A percentile compares a stretch with the other conserved stretches of the same genome.
Conservation (phyloP, 2,888 invertebrate genomes). For the Machimus rusticus region DNA sequence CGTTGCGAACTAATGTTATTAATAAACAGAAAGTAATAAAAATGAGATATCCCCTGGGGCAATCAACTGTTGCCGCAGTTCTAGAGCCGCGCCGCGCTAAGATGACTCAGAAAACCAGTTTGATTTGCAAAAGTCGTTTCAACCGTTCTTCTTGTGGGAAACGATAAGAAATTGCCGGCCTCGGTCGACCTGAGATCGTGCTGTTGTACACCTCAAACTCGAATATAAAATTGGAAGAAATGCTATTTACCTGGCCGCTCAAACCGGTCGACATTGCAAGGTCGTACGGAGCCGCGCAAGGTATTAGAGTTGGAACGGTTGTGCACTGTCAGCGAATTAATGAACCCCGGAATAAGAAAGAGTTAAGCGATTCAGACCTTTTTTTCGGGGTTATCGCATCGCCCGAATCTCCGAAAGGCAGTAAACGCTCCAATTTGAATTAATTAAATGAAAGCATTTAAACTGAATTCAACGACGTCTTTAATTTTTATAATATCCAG, state of each 20-base stretch:
- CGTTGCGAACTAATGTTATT: background rate
- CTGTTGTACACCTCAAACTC: background rate
- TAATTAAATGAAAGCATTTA: background rate
- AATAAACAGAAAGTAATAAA: constrained; percentile 10
- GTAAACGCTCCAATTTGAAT: background rate
- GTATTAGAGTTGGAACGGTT: background rate
- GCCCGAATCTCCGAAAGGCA: background rate
- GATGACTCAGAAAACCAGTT: constrained; percentile 35
- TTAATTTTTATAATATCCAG: background rate
- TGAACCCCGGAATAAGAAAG: background rate
- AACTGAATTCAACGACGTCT: background rate
- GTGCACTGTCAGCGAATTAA: background rate
- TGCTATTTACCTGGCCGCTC: constrained; percentile 11
- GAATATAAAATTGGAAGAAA: constrained; percentile 27
- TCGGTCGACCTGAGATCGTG: background rate
- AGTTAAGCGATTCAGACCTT: background rate
- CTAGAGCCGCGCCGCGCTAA: background rate
- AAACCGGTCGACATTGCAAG: constrained; percentile 49
- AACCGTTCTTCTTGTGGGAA: constrained; percentile 31
- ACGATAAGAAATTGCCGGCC: constrained; percentile 2
- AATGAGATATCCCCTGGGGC: background rate
- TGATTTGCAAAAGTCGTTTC: constrained; percentile 24
- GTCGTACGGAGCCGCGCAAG: constrained; percentile 30
- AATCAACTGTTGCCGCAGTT: background rate
- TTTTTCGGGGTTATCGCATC: background rate